Conservation (phyloP, 2,888 invertebrate species). For the Adelphocoris suturalis region DNA sequence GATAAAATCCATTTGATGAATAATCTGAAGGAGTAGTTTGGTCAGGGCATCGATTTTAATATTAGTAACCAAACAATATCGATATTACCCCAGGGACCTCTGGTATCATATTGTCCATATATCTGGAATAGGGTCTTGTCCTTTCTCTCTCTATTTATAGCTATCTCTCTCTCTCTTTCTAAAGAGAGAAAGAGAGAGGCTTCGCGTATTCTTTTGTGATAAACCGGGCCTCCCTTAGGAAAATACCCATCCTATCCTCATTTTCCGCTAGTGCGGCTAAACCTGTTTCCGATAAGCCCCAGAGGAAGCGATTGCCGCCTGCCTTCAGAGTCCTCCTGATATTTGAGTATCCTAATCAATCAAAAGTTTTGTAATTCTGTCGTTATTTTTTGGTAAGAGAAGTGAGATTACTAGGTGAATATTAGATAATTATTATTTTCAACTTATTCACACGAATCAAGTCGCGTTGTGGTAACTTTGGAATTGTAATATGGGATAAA, state of each 20-base stretch:
- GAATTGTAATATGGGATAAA: too few species aligned
- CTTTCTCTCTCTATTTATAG: too few species aligned
- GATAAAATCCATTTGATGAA: not conserved
- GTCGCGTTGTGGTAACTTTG: too few species aligned
- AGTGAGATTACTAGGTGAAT: too few species aligned
- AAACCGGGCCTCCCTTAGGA: not conserved
- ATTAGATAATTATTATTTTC: too few species aligned
- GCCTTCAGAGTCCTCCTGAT: not conserved
- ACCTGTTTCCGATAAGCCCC: conserved; percentile 22
- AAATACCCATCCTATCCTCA: not conserved
- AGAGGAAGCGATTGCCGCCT: not conserved
- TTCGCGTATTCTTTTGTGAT: not conserved
- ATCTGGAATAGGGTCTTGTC: not conserved
- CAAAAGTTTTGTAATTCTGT: not conserved
- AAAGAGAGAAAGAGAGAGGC: not conserved
- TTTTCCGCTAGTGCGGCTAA: not conserved
- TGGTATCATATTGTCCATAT: conserved; percentile 9
- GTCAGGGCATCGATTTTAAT: conserved; percentile 10
- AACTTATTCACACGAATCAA: too few species aligned
- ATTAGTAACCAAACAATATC: conserved; percentile 7
- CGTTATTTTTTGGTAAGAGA: too few species aligned
- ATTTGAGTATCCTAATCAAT: not conserved
- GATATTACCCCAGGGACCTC: not conserved
- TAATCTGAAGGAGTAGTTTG: not conserved
- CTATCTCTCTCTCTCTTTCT: too few species aligned